Evolutionary conservation across 1,140 invertebrate species (phyloP), one percentile per base, ranked within the genome.

Genomic region (Dendrolimus punctatus): DNA sequence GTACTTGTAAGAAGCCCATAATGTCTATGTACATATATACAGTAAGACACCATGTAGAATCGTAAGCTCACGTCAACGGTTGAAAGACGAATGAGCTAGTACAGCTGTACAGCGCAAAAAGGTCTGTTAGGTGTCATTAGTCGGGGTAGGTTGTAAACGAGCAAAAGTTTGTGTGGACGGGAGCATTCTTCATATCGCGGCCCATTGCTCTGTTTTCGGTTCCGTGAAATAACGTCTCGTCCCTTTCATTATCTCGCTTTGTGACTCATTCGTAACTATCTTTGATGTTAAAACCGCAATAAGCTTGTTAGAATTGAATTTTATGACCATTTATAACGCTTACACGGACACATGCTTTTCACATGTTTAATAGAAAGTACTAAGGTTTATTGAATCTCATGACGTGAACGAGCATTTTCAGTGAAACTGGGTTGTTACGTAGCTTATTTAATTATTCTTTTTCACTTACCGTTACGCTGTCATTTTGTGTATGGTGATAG

Each of bases 31-130:
- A 61, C 61, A 47, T 39, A 56, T 54, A 56, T 62, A 46, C 44
- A 62, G 64, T 57, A 51, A 53, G 54, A 52, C 55, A 57, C 42
- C 51, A 56, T 51, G 56, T 64, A 62, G 53, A 69, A 70, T 68
- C 57, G 64, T 68, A 59, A 68, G 64, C 62, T 65, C 66, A 71
- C 65, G 75, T 76, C 71, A 62, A 50, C 56, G 56, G 59, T 55
- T 57, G 57, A 53, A 79, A 81, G 78, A 83, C 75, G 75, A 80
- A 83, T 78, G 76, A 64, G 64, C 64, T 56, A 62, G 58, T 58
- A 65, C 64, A 55, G 64, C 60, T 61, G 58, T 58, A 65, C 64
- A 55, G 64, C 60, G 65, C 75, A 83, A 81, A 83, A 83, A 83
- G 73, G 69, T 76, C 58, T 56, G 54, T 66, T 48, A 38, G 52